Evolutionary conservation across 2,113 vertebrate species (phyloP).

Genomic region (Picathartes gymnocephalus): DNA sequence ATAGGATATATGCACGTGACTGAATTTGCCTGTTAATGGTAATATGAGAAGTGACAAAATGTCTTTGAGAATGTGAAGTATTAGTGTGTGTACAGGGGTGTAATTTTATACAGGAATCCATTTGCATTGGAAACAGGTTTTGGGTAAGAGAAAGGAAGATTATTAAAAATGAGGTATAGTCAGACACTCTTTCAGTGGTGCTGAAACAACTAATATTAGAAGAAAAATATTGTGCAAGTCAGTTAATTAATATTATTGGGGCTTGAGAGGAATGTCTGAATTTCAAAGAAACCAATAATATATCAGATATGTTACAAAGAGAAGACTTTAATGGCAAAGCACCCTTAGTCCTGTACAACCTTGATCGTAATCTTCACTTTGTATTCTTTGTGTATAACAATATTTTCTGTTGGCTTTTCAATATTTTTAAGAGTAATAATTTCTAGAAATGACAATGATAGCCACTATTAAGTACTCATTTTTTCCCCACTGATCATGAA

Average conservation of each 20-base stretch:
- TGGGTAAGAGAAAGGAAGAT: not conserved
- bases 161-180: not conserved
- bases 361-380: not conserved
- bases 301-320: not conserved
- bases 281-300: not conserved
- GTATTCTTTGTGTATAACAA: not conserved
- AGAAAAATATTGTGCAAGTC: not conserved
- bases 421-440: not conserved
- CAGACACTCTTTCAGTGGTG: not conserved
- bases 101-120: not conserved
- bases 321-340: not conserved
- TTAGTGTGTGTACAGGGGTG: not conserved
- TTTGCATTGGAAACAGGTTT: not conserved
- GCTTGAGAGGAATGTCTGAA: not conserved
- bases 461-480: not conserved
- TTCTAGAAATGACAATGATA: not conserved
- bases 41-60: slow-evolving; percentile 8
- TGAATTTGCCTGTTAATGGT: not conserved
- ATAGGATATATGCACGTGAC: not conserved
- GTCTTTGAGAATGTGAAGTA: not conserved
- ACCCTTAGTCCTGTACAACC: not conserved
- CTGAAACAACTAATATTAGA: not conserved
- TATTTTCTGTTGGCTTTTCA: not conserved
- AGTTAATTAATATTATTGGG: not conserved
- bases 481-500: not conserved